Base-by-base conservation (phyloP, 2,113 vertebrate species). In the Peromyscus leucopus region DNA sequence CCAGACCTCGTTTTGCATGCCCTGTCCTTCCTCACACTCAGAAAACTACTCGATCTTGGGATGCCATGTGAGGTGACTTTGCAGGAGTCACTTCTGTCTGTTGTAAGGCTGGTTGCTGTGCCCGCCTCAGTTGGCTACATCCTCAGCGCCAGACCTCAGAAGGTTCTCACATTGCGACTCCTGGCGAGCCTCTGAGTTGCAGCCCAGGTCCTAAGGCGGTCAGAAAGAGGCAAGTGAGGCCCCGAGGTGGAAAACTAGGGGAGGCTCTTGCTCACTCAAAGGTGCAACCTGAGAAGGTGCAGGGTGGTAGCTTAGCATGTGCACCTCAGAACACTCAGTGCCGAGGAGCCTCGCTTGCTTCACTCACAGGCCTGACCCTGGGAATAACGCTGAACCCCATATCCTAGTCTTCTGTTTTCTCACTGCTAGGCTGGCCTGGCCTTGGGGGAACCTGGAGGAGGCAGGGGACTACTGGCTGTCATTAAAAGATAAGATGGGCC, bases 181-280 rank as follows among this genome's bases (percentile, higher is more conserved):
- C 36, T 26, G 4, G 1, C 15, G 39, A 28, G 69, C n/a, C n/a
- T 13, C 59, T 65, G 76, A 51, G 46, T 46, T 8, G 11, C 6
- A 31, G 7, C 51, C 46, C 71, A 92, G 31, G 36, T 3, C 22
- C 72, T 79, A 46, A 42, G 36, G 39, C 39, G 33, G 36, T 21
- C n/a, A 84, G 33, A 13, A 31, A 15, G 22, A 83, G 42, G 19
- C 31, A 79, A 79, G 74, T 79, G 63, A 93, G 71, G 21, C 16
- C 28, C 36, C 12, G 22, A 33, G 83, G 21, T 7, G 31, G 31
- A 22, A 84, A 72, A 84, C 17, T 22, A 51, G 31, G 57, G 46
- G 39, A 9, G 2, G 2, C 0, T 0, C n/a, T 72, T 1, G 17
- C 22, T 28, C 51, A 42, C 57, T 48, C 15, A 16, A 10, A 75